Conservation (phyloP, 2,888 invertebrate species). For the Stenoptilia bipunctidactyla region DNA sequence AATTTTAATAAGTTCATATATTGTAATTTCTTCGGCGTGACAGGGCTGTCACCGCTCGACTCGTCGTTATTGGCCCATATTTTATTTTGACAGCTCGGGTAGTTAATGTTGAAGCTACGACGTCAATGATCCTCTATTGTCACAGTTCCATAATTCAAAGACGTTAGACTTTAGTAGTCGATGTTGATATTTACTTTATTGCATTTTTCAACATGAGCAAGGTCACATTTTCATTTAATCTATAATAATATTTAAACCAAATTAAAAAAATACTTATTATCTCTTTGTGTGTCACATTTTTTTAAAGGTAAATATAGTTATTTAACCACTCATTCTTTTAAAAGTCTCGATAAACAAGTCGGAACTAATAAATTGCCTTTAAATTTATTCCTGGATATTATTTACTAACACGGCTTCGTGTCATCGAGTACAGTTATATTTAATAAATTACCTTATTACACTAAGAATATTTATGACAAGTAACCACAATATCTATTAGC, state of each 20-base stretch:
- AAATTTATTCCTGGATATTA: conserved; percentile 32
- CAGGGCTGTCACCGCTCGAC: conserved; percentile 52
- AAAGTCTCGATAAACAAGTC: background rate
- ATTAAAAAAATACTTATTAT: background rate
- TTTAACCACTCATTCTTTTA: conserved; percentile 1
- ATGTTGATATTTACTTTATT: no score
- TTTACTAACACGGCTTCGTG: conserved; percentile 30
- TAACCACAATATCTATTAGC: conserved; percentile 25
- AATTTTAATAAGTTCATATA: conserved; percentile 68
- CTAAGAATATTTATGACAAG: conserved; percentile 33
- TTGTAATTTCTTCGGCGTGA: conserved; percentile 54
- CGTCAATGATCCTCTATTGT: conserved; percentile 21
- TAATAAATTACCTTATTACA: conserved; percentile 42
- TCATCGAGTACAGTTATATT: conserved; percentile 33
- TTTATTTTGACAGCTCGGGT: conserved; percentile 58
- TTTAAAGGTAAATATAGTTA: no score
- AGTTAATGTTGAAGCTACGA: conserved; percentile 35
- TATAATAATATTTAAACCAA: background rate
- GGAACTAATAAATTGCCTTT: conserved; percentile 8
- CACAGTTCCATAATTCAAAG: no score
- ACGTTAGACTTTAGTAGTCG: no score
- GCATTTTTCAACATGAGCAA: no score
- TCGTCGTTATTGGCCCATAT: conserved; percentile 63
- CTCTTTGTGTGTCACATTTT: no score
- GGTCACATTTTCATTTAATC: background rate